Percentiles rank a stretch among this genome's conserved stretches.
These are phyloP conservation scores for Ammodytes marinus DNA, from an alignment of 2,113 vertebrate species.

Conservation along the genomic window DNA sequence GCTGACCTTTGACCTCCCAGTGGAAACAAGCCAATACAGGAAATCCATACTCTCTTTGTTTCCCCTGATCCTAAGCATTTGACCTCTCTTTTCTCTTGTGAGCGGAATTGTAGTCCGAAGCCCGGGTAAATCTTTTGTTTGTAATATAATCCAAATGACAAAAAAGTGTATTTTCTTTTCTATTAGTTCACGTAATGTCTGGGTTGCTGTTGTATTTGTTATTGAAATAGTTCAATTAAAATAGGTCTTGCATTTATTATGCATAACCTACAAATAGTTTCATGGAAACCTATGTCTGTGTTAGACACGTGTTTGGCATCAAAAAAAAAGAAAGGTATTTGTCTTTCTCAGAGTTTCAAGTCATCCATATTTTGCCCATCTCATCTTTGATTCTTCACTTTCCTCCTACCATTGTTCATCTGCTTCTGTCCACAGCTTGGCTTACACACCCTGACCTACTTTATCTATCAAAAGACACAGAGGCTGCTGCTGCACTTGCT, in stretches of 20 bases:
- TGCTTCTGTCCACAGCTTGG: constrained; percentile 50
- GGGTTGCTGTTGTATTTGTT: no score
- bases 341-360: constrained; percentile 10
- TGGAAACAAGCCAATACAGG: neutral
- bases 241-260: no score
- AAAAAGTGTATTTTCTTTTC: no score
- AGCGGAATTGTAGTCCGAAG: neutral
- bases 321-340: neutral
- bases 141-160: no score
- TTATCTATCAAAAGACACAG: constrained; percentile 55
- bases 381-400: constrained; percentile 12
- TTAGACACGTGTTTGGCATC: no score
- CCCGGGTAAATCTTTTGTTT: neutral
- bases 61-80: neutral
- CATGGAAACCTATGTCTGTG: no score
- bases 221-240: no score
- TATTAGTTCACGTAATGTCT: no score
- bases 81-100: constrained; percentile 9
- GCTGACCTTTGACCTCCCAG: constrained; percentile 23
- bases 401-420: constrained; percentile 52
- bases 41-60: neutral
- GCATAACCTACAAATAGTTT: no score
- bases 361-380: constrained; percentile 16
- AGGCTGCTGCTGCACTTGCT: constrained; percentile 44
- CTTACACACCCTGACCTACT: constrained; percentile 73